Evolutionary conservation across 2,888 invertebrate species (phyloP), one percentile per base, ranked within the genome.

Genomic region (Synergus umbraculus): DNA sequence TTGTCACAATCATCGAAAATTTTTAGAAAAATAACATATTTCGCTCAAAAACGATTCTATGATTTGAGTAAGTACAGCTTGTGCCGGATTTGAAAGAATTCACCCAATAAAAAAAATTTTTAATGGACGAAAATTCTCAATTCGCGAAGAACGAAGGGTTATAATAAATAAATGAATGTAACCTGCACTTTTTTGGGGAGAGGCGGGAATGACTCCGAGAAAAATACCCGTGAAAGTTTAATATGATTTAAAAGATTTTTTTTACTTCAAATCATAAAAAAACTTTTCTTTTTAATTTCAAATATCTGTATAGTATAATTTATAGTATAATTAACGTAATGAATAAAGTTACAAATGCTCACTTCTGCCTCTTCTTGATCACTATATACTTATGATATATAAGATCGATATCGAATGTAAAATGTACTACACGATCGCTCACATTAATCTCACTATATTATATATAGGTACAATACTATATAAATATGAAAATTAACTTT

Each of bases 341-440:
- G 67, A 80, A 79, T 81, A 54, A 65, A 77, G 46, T 60, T 76
- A 49, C 44, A 67, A 78, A 54, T 69, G 73, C 37, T 22, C 54
- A 44, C 44, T 44, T 44, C 12, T 12, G 54, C 54, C 54, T 54
- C n/a, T 54, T 15, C 4, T 54, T 54, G 54, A 54, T 12, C n/a
- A 54, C 54, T 13, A 46, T 13, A 46, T 12, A 46, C 13, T 46
- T 46, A 46, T 46, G 13, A 46, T 12, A 46, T 46, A 46, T 46
- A 46, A 46, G 46, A 46, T 46, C 46, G 12, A 46, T 10, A 46
- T 46, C 13, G 10, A 46, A 46, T 46, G 13, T 46, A 46, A 37
- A 46, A 46, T 46, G 46, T 46, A 46, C 13, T 46, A 46, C 46
- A 46, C 13, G 46, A 12, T 46, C 46, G 46, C 46, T 46, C 12